Evolutionary conservation across 2,797 vertebrate species (phyloP), one percentile per base, ranked within the genome.

Genomic region (Otus scops): DNA sequence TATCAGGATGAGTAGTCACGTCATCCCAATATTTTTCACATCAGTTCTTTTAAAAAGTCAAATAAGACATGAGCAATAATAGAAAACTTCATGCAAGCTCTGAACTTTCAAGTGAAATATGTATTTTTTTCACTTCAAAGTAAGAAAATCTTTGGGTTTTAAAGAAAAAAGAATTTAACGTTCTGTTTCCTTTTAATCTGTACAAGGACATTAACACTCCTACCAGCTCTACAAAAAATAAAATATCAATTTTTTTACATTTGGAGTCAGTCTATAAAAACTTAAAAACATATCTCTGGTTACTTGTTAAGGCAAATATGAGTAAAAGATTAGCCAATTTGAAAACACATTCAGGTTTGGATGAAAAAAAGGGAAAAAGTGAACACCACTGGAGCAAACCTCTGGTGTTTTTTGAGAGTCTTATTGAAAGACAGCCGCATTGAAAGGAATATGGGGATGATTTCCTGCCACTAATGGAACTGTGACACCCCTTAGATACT

Each of bases 1-100:
- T 98, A 98, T 98, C 97, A 97, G 98, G 98, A 98, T 98, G 98
- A 98, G 96, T 98, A 98, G 96, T 95, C 97, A 98, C 12, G 97
- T 98, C 98, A 98, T 98, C 97, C 96, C 56, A 97, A 98, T 93
- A 96, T 95, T 98, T 98, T 98, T 98, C 98, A 97, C 92, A 96
- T 96, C 94, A 96, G 80, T 98, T 97, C 92, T 95, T 95, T 97
- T 81, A 94, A 95, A 97, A 97, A 97, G 91, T 78, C 92, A 94
- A 87, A 96, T 96, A 93, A 71, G 88, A 98, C 74, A 0, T 81
- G 88, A 97, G 90, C 30, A 94, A 60, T 57, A 93, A 61, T n/a
- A 76, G 73, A 69, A 88, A 89, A 87, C 41, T 75, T 92, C 54
- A 69, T 19, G 50, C 20, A 76, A 78, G 54, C 36, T 68, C 64